These are phyloP conservation scores for Chrysomallon squamiferum DNA, from an alignment of 1,140 invertebrate genomes.

Conservation along the genomic window DNA sequence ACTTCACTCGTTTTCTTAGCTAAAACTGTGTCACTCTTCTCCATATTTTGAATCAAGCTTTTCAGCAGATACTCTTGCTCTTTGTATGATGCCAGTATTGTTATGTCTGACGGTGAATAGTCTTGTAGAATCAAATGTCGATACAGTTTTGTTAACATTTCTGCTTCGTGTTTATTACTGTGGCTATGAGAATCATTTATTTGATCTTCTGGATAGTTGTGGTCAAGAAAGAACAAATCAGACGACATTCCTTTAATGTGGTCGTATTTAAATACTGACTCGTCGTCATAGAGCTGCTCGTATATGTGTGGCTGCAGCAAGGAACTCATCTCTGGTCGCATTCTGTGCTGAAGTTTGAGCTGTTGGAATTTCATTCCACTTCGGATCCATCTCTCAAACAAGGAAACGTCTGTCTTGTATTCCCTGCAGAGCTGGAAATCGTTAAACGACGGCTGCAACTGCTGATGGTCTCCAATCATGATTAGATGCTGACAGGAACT, in stretches of 20 bases:
- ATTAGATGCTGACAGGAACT: conserved; percentile 78
- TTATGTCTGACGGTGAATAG: conserved; percentile 50
- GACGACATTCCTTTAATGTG: conserved; percentile 55
- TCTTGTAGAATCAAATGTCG: conserved; percentile 54
- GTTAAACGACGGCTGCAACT: conserved; percentile 62
- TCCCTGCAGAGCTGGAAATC: conserved; percentile 50
- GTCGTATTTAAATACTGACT: conserved; percentile 46
- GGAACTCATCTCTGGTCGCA: conserved; percentile 54
- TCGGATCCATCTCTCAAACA: conserved; percentile 61
- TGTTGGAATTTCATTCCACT: conserved; percentile 48
- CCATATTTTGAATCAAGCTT: conserved; percentile 9
- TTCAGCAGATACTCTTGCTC: conserved; percentile 70
- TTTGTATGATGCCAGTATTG: conserved; percentile 57
- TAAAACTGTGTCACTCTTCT: too few relatives aligned
- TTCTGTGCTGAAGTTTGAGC: conserved; percentile 41
- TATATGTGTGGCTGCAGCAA: conserved; percentile 61
- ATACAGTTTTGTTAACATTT: conserved; percentile 37
- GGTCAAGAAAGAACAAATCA: conserved; percentile 62
- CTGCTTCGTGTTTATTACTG: conserved; percentile 49
- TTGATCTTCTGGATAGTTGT: conserved; percentile 44
- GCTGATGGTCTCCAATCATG: conserved; percentile 77
- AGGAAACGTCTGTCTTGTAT: conserved; percentile 59
- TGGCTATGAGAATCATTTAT: conserved; percentile 58
- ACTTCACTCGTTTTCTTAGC: conserved; percentile 57
- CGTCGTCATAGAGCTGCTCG: conserved; percentile 51